Conservation (phyloP, 2,113 vertebrate species). For the Lycocorax pyrrhopterus region DNA sequence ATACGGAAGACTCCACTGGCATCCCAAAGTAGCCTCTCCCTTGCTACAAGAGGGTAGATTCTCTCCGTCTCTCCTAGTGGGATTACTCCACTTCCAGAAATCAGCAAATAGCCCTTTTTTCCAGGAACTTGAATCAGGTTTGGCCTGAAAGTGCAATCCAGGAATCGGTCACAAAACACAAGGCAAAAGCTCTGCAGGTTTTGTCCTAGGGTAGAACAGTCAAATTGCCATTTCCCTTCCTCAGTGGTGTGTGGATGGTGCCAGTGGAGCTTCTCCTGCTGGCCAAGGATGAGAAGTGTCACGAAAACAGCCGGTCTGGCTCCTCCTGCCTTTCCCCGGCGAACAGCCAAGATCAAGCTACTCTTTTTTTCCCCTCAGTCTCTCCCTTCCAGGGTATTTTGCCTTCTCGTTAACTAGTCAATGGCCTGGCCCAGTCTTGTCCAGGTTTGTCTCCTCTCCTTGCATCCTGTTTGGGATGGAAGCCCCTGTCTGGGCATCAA, state of each 20-base stretch:
- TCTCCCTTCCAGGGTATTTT: background rate
- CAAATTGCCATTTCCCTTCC: background rate
- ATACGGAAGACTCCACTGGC: background rate
- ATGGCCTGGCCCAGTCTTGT: background rate
- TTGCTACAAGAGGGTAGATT: background rate
- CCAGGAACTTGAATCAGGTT: background rate
- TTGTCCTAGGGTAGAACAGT: background rate
- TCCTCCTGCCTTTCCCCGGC: background rate
- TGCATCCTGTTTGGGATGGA: background rate
- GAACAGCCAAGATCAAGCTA: background rate
- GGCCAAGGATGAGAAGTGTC: background rate
- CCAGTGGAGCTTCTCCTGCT: constrained; percentile 3
- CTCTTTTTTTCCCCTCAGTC: background rate
- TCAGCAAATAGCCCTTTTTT: background rate
- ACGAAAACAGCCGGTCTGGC: background rate
- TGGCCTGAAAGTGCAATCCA: background rate
- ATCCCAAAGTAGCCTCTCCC: background rate
- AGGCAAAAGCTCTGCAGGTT: background rate
- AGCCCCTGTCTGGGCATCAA: background rate
- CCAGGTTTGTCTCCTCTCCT: background rate
- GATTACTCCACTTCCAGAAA: background rate
- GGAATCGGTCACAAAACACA: background rate
- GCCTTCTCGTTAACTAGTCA: background rate
- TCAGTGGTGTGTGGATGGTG: fast-evolving
- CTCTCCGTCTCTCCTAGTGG: background rate